Conservation (phyloP, 37 sponge, comb jelly and placozoan genomes). For the Spongilla lacustris region DNA sequence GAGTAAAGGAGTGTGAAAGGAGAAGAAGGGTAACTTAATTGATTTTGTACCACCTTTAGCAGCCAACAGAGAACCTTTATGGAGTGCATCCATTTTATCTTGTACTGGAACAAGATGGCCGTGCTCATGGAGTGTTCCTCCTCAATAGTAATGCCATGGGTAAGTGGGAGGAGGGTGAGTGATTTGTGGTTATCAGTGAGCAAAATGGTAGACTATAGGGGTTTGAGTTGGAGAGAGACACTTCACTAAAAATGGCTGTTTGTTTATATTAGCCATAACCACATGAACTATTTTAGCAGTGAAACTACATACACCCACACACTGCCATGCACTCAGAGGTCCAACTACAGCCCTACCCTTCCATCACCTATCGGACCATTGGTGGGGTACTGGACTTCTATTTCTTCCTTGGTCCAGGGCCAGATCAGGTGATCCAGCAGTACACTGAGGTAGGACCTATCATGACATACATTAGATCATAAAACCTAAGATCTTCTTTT, state of each 20-base stretch:
- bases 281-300: background rate
- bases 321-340: constrained; percentile 34
- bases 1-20: too few species aligned
- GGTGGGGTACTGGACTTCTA: constrained; percentile 87
- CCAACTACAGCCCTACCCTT: constrained; percentile 60
- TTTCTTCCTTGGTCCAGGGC: constrained; percentile 80
- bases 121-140: constrained; percentile 74
- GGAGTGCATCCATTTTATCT: constrained; percentile 88
- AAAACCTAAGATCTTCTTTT: background rate
- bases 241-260: too few species aligned
- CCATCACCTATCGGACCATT: constrained; percentile 77
- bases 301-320: background rate
- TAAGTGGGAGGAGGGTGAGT: background rate
- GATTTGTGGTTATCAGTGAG: too few species aligned
- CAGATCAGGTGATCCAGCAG: constrained; percentile 72
- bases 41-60: background rate
- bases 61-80: constrained; percentile 68
- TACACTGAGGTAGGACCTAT: constrained; percentile 67
- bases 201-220: too few species aligned
- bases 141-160: constrained; percentile 94
- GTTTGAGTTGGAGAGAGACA: too few species aligned
- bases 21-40: too few species aligned
- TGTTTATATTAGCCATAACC: too few species aligned
- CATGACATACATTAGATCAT: too few species aligned
- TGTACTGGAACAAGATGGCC: constrained; percentile 54